Evolutionary conservation across 2,888 invertebrate species (phyloP).

Genomic region (Diplolepis rosae): DNA sequence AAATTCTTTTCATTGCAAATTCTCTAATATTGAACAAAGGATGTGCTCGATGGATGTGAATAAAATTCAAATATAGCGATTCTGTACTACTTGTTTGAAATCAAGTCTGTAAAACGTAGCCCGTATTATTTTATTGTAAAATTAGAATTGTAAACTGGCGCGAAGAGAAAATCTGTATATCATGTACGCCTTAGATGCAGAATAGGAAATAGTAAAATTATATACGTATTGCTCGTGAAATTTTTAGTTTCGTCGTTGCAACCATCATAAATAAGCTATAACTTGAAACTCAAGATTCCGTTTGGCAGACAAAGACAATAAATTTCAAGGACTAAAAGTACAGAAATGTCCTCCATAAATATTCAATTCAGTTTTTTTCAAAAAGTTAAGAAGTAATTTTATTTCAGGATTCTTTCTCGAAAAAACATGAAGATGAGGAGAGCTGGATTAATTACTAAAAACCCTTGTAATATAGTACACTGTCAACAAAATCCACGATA

Average conservation of each 20-base stretch:
- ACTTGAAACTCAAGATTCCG: not conserved
- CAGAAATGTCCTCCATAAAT: not conserved
- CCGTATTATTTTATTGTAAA: conserved; percentile 19
- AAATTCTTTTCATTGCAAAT: not conserved
- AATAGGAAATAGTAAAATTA: conserved; percentile 16
- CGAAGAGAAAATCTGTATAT: not conserved
- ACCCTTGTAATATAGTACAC: too few species aligned
- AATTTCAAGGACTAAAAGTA: not conserved
- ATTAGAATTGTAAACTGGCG: conserved; percentile 11
- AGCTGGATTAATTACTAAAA: too few species aligned
- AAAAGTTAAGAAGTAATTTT: too few species aligned
- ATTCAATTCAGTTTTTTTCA: not conserved
- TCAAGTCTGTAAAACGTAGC: not conserved
- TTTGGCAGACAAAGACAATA: not conserved
- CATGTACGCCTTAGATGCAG: not conserved
- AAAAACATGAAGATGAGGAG: too few species aligned
- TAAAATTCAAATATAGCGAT: not conserved
- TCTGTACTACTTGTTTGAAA: not conserved
- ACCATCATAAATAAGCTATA: conserved; percentile 15
- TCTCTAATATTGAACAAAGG: not conserved
- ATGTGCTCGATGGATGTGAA: not conserved
- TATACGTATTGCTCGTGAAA: conserved; percentile 22
- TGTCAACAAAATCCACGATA: too few species aligned
- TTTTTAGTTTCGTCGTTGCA: not conserved
- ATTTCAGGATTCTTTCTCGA: too few species aligned